A percentile compares a stretch with the other conserved stretches of the same genome.
Evolutionary conservation across 2,888 invertebrate genomes (phyloP).

Genomic region (Epistrophe grossulariae): DNA sequence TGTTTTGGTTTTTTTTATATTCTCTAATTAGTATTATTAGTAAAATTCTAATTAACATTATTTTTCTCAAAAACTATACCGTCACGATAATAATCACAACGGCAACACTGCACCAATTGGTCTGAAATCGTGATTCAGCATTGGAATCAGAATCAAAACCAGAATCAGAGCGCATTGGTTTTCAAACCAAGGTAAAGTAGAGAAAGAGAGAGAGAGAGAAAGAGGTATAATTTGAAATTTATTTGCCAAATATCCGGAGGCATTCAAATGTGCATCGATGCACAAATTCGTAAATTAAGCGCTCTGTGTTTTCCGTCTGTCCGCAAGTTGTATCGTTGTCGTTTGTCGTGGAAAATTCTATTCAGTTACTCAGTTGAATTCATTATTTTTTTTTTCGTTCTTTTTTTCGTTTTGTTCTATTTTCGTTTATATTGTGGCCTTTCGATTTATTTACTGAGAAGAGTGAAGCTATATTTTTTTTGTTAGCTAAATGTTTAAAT

Average conservation of each 20-base stretch:
- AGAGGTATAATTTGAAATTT: slow-evolving; percentile 62
- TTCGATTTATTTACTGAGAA: slow-evolving; percentile 4
- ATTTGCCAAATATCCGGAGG: slow-evolving; percentile 69
- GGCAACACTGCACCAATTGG: background rate
- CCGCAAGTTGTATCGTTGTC: slow-evolving; percentile 23
- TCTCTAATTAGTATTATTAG: too few relatives aligned
- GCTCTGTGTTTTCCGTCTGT: slow-evolving; percentile 44
- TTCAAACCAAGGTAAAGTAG: slow-evolving; percentile 4
- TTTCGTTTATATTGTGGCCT: background rate
- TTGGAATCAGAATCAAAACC: slow-evolving; percentile 19
- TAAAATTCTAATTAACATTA: too few relatives aligned
- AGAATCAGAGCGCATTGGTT: slow-evolving; percentile 48
- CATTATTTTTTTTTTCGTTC: slow-evolving; percentile 1
- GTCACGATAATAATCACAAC: background rate
- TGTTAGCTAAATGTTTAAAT: background rate
- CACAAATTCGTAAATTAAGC: slow-evolving; percentile 70
- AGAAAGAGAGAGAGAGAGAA: background rate
- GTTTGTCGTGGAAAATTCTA: slow-evolving; percentile 33
- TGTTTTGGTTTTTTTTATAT: too few relatives aligned
- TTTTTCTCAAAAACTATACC: too few relatives aligned
- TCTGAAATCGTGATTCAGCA: background rate
- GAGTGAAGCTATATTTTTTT: background rate
- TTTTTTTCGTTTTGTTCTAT: background rate
- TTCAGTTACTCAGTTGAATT: slow-evolving; percentile 25
- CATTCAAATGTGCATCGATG: slow-evolving; percentile 72